Conservation (phyloP, 2,888 invertebrate species). For the Tenthredo scrophulariae region DNA sequence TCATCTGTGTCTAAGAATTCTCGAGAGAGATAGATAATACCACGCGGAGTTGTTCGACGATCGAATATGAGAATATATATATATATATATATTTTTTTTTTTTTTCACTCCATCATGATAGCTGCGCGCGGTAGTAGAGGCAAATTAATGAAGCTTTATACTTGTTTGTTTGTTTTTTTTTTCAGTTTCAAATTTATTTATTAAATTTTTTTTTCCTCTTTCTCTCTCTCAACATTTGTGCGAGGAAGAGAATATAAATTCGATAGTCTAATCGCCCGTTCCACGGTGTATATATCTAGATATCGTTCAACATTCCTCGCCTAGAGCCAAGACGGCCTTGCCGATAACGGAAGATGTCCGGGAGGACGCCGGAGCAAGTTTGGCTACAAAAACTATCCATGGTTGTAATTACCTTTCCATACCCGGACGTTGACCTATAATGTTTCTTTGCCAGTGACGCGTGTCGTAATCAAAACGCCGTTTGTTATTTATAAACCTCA, state of each 20-base stretch:
- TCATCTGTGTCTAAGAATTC: constrained; percentile 2
- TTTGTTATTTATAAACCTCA: constrained; percentile 33
- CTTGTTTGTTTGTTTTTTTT: background rate
- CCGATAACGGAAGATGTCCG: constrained; percentile 52
- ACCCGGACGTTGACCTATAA: constrained; percentile 51
- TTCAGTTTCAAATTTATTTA: background rate
- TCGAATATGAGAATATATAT: background rate
- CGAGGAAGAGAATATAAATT: constrained; percentile 5
- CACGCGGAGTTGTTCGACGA: background rate
- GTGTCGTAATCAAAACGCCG: constrained; percentile 46
- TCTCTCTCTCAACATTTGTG: background rate
- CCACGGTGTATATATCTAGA: constrained; percentile 42
- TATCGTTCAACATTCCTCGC: constrained; percentile 52
- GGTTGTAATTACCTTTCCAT: constrained; percentile 52
- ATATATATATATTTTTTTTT: background rate
- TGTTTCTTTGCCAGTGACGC: constrained; percentile 50
- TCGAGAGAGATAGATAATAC: background rate
- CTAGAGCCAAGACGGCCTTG: constrained; percentile 51
- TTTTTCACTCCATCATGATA: background rate
- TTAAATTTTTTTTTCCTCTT: background rate
- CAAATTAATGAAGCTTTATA: background rate
- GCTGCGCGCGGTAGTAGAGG: background rate
- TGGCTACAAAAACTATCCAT: constrained; percentile 46
- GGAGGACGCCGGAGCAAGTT: constrained; percentile 51
- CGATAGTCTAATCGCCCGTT: background rate